Conservation (phyloP, 2,113 vertebrate genomes). For the Tupaia chinensis region DNA sequence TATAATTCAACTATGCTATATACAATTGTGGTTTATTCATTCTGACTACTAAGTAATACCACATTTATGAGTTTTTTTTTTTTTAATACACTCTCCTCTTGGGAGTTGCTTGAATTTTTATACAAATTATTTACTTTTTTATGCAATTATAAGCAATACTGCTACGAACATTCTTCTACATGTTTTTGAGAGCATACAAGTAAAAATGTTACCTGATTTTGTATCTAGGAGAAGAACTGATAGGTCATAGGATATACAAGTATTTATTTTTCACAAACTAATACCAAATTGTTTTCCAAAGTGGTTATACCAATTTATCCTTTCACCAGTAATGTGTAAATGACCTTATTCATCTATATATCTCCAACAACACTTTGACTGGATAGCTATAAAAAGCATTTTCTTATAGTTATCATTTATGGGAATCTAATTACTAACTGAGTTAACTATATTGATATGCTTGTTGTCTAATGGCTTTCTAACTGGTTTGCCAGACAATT, state of each 20-base stretch:
- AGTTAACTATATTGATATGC: slow-evolving; percentile 6
- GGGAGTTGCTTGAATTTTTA: not conserved
- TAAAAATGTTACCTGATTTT: not conserved
- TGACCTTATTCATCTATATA: not conserved
- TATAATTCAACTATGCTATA: not conserved
- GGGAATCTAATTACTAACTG: slow-evolving; percentile 21
- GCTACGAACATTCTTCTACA: not conserved
- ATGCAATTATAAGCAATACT: not conserved
- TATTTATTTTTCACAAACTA: not conserved
- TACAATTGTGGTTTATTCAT: not conserved
- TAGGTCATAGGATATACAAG: not conserved
- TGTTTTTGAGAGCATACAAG: not conserved
- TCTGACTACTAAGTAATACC: not conserved
- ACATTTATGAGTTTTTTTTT: not conserved
- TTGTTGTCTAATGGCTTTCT: not conserved
- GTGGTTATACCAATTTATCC: not conserved
- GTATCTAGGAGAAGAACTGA: not conserved
- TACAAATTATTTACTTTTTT: not conserved
- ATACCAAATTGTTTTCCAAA: not conserved
- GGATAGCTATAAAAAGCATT: slow-evolving; percentile 23
- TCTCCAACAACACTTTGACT: not conserved
- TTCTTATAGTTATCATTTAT: not conserved
- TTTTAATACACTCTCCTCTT: not conserved
- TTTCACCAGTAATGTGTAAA: not conserved
- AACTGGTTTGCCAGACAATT: not conserved